These are phyloP conservation scores for Psilopsiagon aymara DNA, from an alignment of 2,113 vertebrate genomes.

Conservation along the genomic window DNA sequence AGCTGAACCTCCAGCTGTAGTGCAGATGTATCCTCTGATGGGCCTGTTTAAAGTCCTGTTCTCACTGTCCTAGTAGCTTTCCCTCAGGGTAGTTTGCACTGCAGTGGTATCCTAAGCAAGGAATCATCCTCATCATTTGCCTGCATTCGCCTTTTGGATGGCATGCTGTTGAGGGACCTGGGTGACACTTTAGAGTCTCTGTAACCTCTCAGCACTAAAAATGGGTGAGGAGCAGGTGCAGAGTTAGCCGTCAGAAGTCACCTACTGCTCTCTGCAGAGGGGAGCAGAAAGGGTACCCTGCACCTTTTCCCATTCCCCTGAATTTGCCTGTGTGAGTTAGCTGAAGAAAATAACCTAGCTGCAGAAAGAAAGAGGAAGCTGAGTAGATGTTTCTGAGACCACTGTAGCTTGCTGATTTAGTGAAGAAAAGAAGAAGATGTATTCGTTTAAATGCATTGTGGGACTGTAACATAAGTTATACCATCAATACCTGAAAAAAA, in stretches of 20 bases:
- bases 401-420: not conserved
- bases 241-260: rapidly evolving
- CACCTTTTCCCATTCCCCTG: not conserved
- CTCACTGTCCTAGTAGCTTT: not conserved
- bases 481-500: not conserved
- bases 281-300: not conserved
- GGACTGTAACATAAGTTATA: not conserved
- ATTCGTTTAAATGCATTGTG: not conserved
- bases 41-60: not conserved
- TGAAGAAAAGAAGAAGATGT: not conserved
- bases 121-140: not conserved
- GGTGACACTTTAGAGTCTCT: not conserved
- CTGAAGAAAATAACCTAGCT: not conserved
- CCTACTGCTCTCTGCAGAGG: not conserved
- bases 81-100: not conserved
- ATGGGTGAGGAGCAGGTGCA: not conserved
- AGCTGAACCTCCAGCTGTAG: not conserved
- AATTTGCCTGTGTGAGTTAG: not conserved
- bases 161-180: not conserved
- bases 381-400: not conserved
- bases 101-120: not conserved
- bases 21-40: not conserved
- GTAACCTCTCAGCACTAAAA: not conserved
- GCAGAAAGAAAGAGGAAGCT: not conserved
- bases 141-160: not conserved